Conservation (phyloP, 2,113 vertebrate species). For the Cyanistes caeruleus region DNA sequence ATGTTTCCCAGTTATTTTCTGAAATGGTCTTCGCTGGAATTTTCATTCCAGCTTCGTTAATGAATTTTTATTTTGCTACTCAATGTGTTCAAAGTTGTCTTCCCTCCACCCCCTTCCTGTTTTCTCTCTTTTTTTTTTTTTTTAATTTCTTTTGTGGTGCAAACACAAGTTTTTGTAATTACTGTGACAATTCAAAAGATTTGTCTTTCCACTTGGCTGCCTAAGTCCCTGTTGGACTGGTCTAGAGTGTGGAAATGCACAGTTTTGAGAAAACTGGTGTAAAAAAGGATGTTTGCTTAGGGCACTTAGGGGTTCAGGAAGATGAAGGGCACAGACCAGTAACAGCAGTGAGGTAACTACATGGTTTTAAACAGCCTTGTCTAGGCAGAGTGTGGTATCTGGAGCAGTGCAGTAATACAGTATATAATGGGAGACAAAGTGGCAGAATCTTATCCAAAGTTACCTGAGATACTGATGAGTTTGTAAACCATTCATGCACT, state of each 20-base stretch:
- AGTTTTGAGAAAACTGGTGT: background rate
- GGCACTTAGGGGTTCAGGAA: background rate
- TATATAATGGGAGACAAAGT: background rate
- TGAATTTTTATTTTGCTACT: background rate
- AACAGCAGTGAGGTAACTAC: background rate
- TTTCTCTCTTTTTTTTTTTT: background rate
- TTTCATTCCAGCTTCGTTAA: background rate
- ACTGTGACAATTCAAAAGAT: background rate
- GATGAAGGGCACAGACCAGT: background rate
- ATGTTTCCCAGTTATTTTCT: conserved; percentile 1
- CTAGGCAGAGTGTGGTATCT: background rate
- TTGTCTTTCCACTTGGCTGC: background rate
- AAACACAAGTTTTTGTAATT: background rate
- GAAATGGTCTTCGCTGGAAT: background rate
- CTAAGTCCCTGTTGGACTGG: background rate
- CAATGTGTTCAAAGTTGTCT: background rate
- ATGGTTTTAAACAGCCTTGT: background rate
- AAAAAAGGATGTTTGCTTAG: background rate
- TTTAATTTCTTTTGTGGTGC: background rate
- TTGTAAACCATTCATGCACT: background rate
- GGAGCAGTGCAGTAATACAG: background rate
- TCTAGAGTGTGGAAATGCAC: background rate
- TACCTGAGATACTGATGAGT: background rate
- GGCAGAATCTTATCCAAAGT: background rate
- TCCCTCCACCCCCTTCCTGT: background rate